A percentile compares a stretch with the other conserved stretches of the same genome.
Conservation (phyloP, 2,888 invertebrate genomes). For the Eristalinus aeneus region DNA sequence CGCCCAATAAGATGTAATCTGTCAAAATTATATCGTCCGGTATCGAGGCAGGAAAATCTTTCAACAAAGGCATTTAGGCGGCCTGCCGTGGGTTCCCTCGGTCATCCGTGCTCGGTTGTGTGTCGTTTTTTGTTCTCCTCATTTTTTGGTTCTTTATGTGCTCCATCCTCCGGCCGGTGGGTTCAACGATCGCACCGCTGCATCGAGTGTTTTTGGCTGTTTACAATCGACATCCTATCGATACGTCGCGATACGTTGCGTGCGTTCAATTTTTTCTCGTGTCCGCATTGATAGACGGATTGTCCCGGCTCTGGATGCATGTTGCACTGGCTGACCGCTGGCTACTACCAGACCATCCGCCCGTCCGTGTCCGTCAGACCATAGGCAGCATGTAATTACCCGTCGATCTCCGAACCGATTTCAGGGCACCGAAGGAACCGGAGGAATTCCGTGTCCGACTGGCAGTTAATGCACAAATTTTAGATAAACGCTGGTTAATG, state of each 20-base stretch:
- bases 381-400: slow-evolving; percentile 48
- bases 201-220: slow-evolving; percentile 58
- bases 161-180: not conserved
- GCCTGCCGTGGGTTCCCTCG: slow-evolving; percentile 9
- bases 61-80: slow-evolving; percentile 67
- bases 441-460: not conserved
- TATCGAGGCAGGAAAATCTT: slow-evolving; percentile 70
- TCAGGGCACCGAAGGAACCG: not conserved
- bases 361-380: not conserved
- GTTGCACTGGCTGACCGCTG: not conserved
- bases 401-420: slow-evolving; percentile 25
- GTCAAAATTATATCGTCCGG: slow-evolving; percentile 76
- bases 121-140: slow-evolving; percentile 37
- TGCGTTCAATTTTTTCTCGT: slow-evolving; percentile 10
- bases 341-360: not conserved
- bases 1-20: slow-evolving; percentile 79
- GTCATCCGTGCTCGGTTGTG: not conserved
- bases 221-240: slow-evolving; percentile 47
- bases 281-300: slow-evolving; percentile 38
- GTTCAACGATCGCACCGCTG: slow-evolving; percentile 58
- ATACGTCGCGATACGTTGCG: slow-evolving; percentile 50
- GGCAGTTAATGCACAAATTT: slow-evolving; percentile 24
- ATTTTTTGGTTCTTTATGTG: not conserved
- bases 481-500: slow-evolving; percentile 36
- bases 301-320: slow-evolving; percentile 2